These are phyloP conservation scores for Limnephilus auricula DNA, from an alignment of 2,888 invertebrate species.

Conservation along the genomic window DNA sequence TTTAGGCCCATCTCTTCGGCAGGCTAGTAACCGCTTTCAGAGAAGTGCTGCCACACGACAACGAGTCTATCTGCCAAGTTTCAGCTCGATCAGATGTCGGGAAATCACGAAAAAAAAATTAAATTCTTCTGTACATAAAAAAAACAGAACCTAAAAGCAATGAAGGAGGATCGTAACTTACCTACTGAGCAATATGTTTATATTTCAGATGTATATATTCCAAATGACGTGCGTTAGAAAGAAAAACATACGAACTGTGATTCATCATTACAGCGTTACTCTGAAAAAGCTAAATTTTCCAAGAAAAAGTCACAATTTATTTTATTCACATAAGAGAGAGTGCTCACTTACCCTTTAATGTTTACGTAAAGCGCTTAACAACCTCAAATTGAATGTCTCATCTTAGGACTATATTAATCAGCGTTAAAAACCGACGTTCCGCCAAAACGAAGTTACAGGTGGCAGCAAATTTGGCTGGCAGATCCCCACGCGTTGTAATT, in stretches of 20 bases:
- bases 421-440: not conserved
- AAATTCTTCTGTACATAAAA: no score
- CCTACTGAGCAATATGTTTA: not conserved
- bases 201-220: not conserved
- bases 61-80: no score
- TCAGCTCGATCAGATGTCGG: no score
- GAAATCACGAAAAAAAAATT: no score
- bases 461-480: not conserved
- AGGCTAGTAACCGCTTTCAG: no score
- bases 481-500: constrained; percentile 28
- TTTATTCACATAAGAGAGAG: not conserved
- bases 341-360: not conserved
- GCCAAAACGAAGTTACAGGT: constrained; percentile 4
- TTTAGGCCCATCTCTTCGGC: no score
- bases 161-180: no score
- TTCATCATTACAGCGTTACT: not conserved
- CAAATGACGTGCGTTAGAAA: not conserved
- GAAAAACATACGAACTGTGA: not conserved
- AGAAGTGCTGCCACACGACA: no score
- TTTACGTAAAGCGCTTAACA: not conserved
- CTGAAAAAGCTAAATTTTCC: not conserved
- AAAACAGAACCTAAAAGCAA: no score
- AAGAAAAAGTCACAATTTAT: not conserved
- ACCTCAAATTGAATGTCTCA: constrained; percentile 6
- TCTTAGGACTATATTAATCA: not conserved